Percentiles rank a stretch among this genome's conserved stretches.
phyloP scores from a whole-genome alignment of 2,888 invertebrate genomes.

The Cerceris rybyensis region DNA sequence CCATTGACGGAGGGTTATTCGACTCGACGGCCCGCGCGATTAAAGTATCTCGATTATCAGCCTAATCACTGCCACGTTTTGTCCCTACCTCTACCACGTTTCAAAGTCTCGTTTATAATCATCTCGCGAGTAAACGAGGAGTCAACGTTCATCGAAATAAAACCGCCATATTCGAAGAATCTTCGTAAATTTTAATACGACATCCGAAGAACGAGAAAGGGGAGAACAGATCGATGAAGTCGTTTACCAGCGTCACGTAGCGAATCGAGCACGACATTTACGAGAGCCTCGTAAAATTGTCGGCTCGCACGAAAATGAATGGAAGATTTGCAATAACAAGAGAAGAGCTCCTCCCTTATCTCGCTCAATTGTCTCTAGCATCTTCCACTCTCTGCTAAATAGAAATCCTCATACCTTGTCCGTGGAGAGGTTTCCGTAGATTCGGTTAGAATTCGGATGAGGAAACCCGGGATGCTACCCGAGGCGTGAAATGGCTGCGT shows the following conservation, averaged over 20 bases:
- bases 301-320: background rate
- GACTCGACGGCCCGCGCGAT: conserved; percentile 51
- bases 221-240: too few species aligned
- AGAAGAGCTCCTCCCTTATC: conserved; percentile 44
- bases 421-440: conserved; percentile 66
- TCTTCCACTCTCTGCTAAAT: conserved; percentile 68
- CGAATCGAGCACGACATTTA: background rate
- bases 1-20: conserved; percentile 47
- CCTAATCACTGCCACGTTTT: conserved; percentile 22
- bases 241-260: too few species aligned
- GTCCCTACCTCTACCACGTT: background rate
- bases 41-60: conserved; percentile 45
- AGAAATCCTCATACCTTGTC: conserved; percentile 69
- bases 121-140: too few species aligned
- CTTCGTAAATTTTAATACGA: too few species aligned
- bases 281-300: background rate
- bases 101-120: background rate
- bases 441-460: conserved; percentile 79
- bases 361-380: conserved; percentile 58
- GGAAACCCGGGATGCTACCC: conserved; percentile 76
- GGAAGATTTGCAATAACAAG: conserved; percentile 22
- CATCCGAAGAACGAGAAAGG: too few species aligned
- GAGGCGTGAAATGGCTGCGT: conserved; percentile 82
- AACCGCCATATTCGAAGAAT: too few species aligned
- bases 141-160: too few species aligned